phyloP scores from a whole-genome alignment of 2,888 invertebrate genomes.

The Callimorpha dominula region DNA sequence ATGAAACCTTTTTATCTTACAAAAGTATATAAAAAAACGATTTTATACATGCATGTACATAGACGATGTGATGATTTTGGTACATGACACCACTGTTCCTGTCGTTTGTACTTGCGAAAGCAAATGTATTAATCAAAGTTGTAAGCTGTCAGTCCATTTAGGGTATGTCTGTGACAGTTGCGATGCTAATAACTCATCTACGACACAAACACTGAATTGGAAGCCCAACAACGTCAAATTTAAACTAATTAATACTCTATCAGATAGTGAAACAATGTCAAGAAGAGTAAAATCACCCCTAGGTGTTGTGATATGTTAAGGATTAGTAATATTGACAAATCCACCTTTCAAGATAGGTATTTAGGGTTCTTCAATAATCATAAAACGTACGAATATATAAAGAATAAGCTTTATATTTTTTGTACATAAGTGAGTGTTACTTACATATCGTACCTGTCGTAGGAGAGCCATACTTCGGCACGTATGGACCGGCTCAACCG shows the following conservation, averaged over 20 bases:
- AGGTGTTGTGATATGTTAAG: neutral
- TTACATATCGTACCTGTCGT: too few species aligned
- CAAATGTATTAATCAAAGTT: constrained; percentile 13
- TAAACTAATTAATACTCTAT: neutral
- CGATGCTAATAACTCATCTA: constrained; percentile 18
- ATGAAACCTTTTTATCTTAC: neutral
- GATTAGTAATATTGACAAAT: neutral
- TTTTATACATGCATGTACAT: neutral
- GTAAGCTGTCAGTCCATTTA: constrained; percentile 15
- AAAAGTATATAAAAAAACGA: neutral
- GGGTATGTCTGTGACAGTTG: constrained; percentile 10
- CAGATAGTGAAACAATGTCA: neutral
- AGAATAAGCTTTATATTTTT: neutral
- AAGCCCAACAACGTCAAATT: neutral
- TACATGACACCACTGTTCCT: neutral
- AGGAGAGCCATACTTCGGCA: too few species aligned
- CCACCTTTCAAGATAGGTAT: neutral
- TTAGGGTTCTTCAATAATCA: neutral
- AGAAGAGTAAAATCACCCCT: neutral
- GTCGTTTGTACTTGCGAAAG: neutral
- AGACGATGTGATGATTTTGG: neutral
- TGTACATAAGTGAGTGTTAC: neutral
- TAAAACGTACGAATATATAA: neutral
- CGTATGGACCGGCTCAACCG: too few species aligned
- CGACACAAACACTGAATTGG: neutral